A percentile compares a stretch with the other conserved stretches of the same genome.
Evolutionary conservation across 2,888 invertebrate species (phyloP).

Genomic region (Hedya salicella): DNA sequence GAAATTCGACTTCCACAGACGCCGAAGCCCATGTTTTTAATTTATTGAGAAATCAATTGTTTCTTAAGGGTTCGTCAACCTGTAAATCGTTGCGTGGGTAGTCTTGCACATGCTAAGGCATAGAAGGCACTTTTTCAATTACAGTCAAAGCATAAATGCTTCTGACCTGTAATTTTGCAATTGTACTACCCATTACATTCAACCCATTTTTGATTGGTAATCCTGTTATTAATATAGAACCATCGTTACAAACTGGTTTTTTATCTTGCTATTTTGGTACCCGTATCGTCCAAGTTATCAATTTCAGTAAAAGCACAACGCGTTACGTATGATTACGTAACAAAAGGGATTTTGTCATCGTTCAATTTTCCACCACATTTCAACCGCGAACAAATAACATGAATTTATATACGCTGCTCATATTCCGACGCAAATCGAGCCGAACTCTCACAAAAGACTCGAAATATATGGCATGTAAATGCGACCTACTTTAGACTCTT

Average conservation of each 20-base stretch:
- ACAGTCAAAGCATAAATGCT: constrained; percentile 52
- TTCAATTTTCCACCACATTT: constrained; percentile 12
- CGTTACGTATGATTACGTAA: constrained; percentile 8
- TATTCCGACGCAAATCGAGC: constrained; percentile 34
- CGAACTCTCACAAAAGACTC: constrained; percentile 21
- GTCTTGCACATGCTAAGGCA: constrained; percentile 53
- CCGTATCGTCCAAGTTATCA: background rate
- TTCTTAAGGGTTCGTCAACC: constrained; percentile 59
- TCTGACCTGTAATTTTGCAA: constrained; percentile 65
- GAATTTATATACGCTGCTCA: constrained; percentile 14
- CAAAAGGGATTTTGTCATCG: constrained; percentile 13
- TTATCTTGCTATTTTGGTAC: constrained; percentile 15
- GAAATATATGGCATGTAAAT: constrained; percentile 51
- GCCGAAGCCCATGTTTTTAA: constrained; percentile 17
- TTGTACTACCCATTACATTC: constrained; percentile 50
- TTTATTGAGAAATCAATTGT: constrained; percentile 19
- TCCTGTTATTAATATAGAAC: constrained; percentile 7
- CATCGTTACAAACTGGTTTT: constrained; percentile 3
- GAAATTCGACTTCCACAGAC: no score
- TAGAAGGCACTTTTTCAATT: constrained; percentile 62
- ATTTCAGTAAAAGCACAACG: background rate
- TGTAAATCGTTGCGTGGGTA: constrained; percentile 63
- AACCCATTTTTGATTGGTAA: constrained; percentile 49
- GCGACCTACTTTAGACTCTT: constrained; percentile 59
- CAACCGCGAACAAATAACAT: constrained; percentile 18